Percentiles rank a stretch among this genome's conserved stretches.
These are phyloP conservation scores for Parotocinclus haroldoi DNA, from an alignment of 2,797 vertebrate genomes.

Conservation along the genomic window DNA sequence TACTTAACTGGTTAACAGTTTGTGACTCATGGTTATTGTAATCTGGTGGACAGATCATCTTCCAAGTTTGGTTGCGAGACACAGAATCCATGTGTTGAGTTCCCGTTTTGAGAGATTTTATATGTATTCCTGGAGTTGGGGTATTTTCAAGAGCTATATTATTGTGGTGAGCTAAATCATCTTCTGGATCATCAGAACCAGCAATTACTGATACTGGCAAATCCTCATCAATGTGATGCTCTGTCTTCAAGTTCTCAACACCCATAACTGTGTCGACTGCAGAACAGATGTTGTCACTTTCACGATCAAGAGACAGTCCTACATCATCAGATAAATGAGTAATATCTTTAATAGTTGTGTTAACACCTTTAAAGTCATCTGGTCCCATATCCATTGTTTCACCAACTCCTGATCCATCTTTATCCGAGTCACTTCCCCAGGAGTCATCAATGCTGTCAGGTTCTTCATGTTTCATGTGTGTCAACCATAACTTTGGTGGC, in stretches of 20 bases:
- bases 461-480: constrained; percentile 21
- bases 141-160: constrained; percentile 17
- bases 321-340: constrained; percentile 12
- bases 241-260: constrained; percentile 13
- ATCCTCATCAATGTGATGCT: constrained; percentile 43
- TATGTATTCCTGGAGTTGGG: too few species aligned
- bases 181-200: constrained; percentile 41
- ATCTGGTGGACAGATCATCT: background rate
- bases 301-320: background rate
- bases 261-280: background rate
- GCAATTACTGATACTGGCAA: constrained; percentile 59
- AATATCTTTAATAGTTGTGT: constrained; percentile 5
- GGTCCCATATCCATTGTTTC: constrained; percentile 1
- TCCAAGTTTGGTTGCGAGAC: background rate
- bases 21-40: constrained; percentile 13
- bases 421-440: constrained; percentile 34
- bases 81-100: background rate
- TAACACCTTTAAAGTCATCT: background rate
- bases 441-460: constrained; percentile 30
- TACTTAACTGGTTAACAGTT: constrained; percentile 2
- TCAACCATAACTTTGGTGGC: too few species aligned
- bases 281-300: background rate
- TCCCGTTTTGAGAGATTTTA: background rate
- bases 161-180: constrained; percentile 27
- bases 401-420: background rate